Conservation (phyloP, 2,797 vertebrate genomes). For the Acrossocheilus wenchowensis region DNA sequence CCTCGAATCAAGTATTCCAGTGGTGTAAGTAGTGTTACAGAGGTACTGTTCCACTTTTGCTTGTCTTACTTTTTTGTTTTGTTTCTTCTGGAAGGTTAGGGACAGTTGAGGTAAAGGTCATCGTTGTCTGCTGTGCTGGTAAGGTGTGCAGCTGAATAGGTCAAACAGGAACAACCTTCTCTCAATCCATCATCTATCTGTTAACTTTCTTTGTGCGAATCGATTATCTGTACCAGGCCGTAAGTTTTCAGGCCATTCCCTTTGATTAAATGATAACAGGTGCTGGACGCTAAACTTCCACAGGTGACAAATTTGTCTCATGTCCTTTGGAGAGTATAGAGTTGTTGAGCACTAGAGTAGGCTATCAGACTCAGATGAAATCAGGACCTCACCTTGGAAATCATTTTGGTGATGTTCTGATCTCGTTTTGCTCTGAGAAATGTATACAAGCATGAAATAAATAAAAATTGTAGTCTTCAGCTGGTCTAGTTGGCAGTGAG, state of each 20-base stretch:
- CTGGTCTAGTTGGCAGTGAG: neutral
- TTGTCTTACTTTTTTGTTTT: slow-evolving; percentile 29
- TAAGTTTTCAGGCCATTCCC: neutral
- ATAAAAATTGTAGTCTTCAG: neutral
- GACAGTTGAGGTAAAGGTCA: slow-evolving; percentile 71
- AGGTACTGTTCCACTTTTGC: slow-evolving; percentile 32
- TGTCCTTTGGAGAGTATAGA: slow-evolving; percentile 11
- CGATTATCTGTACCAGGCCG: slow-evolving; percentile 7
- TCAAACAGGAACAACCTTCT: slow-evolving; percentile 67
- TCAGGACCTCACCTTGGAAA: slow-evolving; percentile 1
- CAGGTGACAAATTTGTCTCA: slow-evolving; percentile 44
- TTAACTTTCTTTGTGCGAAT: slow-evolving; percentile 30
- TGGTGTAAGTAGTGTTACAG: neutral
- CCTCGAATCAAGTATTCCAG: neutral
- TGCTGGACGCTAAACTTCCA: slow-evolving; percentile 22
- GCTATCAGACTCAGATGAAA: slow-evolving; percentile 2
- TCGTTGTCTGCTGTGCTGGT: slow-evolving; percentile 56
- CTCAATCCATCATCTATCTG: slow-evolving; percentile 16
- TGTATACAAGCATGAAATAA: slow-evolving; percentile 12
- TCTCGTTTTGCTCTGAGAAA: neutral
- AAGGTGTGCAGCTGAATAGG: slow-evolving; percentile 66
- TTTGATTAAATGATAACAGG: slow-evolving; percentile 42
- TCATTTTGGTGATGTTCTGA: neutral
- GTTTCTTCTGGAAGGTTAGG: slow-evolving; percentile 62
- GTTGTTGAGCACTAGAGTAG: slow-evolving; percentile 10